Evolutionary conservation across 92 coral and sea anemone genomes (phyloP).

Genomic region (Parazoanthus darwini): DNA sequence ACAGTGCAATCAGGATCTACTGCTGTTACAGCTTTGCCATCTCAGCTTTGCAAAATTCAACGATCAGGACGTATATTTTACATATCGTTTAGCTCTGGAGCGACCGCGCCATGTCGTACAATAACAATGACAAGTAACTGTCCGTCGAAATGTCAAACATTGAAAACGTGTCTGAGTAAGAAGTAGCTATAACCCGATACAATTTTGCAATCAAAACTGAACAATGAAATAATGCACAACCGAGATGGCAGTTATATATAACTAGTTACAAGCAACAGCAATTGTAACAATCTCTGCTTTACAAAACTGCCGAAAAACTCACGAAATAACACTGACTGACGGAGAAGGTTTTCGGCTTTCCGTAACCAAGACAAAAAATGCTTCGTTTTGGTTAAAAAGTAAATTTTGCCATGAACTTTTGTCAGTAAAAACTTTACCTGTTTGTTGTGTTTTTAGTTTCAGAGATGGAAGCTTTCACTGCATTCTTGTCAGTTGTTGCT

Average conservation of each 20-base stretch:
- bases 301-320: too few species aligned
- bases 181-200: background rate
- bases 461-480: background rate
- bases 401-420: too few species aligned
- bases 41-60: background rate
- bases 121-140: background rate
- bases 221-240: background rate
- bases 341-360: too few species aligned
- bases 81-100: background rate
- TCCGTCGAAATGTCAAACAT: background rate
- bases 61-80: background rate
- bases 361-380: too few species aligned
- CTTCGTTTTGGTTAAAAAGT: too few species aligned
- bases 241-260: too few species aligned
- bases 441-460: slow-evolving; percentile 10
- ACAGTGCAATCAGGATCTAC: background rate
- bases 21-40: background rate
- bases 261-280: too few species aligned
- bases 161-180: background rate
- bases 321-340: too few species aligned
- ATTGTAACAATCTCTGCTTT: too few species aligned
- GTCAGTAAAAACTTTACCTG: background rate
- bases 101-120: background rate
- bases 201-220: background rate
- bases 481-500: background rate